These are phyloP conservation scores for Odontamblyopus lacepedii DNA, from an alignment of 2,797 vertebrate genomes.

Conservation along the genomic window DNA sequence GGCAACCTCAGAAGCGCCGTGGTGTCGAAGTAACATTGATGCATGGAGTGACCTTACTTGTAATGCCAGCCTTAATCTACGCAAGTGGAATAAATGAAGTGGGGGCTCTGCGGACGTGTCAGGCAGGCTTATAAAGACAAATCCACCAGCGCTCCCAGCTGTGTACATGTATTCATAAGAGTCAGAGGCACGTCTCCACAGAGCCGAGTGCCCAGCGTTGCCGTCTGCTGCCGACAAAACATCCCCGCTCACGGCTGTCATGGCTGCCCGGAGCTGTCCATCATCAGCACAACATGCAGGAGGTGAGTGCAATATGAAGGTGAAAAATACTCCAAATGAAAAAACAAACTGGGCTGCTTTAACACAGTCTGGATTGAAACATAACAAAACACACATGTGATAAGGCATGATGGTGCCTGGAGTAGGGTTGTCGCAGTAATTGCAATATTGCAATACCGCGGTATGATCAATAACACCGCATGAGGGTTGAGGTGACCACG, in stretches of 20 bases:
- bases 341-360: slow-evolving; percentile 10
- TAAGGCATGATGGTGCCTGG: neutral
- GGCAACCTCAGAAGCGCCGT: slow-evolving; percentile 66
- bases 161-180: slow-evolving; percentile 82
- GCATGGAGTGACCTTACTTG: slow-evolving; percentile 86
- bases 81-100: slow-evolving; percentile 86
- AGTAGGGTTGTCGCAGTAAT: too few species aligned
- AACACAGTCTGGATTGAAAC: slow-evolving; percentile 8
- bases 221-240: slow-evolving; percentile 48
- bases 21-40: slow-evolving; percentile 83
- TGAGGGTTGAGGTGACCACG: too few species aligned
- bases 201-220: slow-evolving; percentile 49
- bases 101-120: slow-evolving; percentile 77
- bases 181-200: slow-evolving; percentile 68
- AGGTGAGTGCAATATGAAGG: slow-evolving; percentile 26
- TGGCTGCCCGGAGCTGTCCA: slow-evolving; percentile 60
- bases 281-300: slow-evolving; percentile 49
- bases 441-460: too few species aligned
- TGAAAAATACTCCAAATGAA: slow-evolving; percentile 39
- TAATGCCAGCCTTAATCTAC: slow-evolving; percentile 86
- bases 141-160: slow-evolving; percentile 74
- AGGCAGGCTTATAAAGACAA: slow-evolving; percentile 84
- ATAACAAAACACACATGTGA: neutral
- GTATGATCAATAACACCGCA: too few species aligned
- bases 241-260: slow-evolving; percentile 55